Evolutionary conservation across 2,888 invertebrate species (phyloP), one percentile per base, ranked within the genome.

Genomic region (Dolichopus griseipennis): DNA sequence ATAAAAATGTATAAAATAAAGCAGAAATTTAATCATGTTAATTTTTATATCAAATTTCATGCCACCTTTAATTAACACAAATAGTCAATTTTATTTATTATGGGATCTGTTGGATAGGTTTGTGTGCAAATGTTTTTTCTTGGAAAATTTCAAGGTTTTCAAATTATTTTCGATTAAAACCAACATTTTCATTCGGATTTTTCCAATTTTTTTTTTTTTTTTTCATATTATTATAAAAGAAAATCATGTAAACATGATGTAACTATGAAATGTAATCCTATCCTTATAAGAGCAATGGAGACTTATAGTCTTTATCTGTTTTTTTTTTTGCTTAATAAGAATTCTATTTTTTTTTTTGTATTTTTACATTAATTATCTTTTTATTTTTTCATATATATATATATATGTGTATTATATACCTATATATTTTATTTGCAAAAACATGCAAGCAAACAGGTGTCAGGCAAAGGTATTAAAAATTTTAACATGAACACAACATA

Each of bases 381-480:
- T 52, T 52, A 15, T 52, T n/a, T 52, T 52, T 52, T 18, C 4
- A 37, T 37, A 8, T 37, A 37, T 37, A 10, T n/a, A n/a, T n/a
- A n/a, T n/a, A n/a, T 52, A 6, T 52, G 9, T 52, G 18, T 18
- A 52, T 41, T n/a, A n/a, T n/a, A n/a, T n/a, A n/a, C n/a, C n/a
- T n/a, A n/a, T n/a, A n/a, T n/a, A n/a, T n/a, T n/a, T 41, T 41
- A 41, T 27, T 27, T 27, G 27, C 27, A 27, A 27, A 27, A 27
- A 27, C 27, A 27, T 9, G 15, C 52, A 52, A 12, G 6, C 52
- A 52, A 52, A 52, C 52, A 52, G 52, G 52, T 52, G 52, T 52
- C 52, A 52, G 52, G 52, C n/a, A 52, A 52, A 52, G 52, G 52
- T 52, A 52, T 52, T 52, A 52, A 52, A 37, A 52, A 52, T 52